Evolutionary conservation across 2,113 vertebrate genomes (phyloP).

Genomic region (Seriola aureovittata): DNA sequence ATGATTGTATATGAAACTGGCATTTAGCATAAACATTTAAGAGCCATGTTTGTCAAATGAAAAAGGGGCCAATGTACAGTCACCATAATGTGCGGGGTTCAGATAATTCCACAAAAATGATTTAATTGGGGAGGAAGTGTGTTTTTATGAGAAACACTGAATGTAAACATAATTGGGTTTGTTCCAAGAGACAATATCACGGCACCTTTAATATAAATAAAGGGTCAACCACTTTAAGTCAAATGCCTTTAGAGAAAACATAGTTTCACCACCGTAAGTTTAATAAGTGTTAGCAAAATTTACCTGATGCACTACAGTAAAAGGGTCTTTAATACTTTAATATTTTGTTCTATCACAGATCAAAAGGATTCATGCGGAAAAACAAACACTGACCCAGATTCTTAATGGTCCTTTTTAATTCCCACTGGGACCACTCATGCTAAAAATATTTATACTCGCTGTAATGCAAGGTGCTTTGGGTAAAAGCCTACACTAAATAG

Average conservation of each 20-base stretch:
- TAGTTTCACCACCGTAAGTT: background rate
- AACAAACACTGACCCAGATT: constrained; percentile 66
- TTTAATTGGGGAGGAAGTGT: no score
- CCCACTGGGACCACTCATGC: constrained; percentile 40
- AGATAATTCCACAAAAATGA: background rate
- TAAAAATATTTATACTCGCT: constrained; percentile 42
- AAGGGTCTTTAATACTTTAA: constrained; percentile 24
- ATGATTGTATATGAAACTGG: background rate
- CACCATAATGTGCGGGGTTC: background rate
- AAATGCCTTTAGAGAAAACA: background rate
- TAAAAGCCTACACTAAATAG: constrained; percentile 61
- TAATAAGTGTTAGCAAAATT: background rate
- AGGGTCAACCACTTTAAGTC: background rate
- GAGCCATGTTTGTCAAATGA: background rate
- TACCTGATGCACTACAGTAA: background rate
- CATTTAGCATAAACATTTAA: background rate
- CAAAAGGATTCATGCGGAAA: constrained; percentile 36
- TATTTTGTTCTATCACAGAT: constrained; percentile 38
- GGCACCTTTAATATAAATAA: background rate
- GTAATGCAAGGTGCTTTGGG: constrained; percentile 53
- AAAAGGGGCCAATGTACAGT: background rate
- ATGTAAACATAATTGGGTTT: background rate
- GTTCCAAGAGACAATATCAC: background rate
- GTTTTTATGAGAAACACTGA: background rate
- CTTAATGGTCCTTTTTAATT: constrained; percentile 53